Conservation (phyloP, 2,797 vertebrate species). For the Sebastes matsubarae region DNA sequence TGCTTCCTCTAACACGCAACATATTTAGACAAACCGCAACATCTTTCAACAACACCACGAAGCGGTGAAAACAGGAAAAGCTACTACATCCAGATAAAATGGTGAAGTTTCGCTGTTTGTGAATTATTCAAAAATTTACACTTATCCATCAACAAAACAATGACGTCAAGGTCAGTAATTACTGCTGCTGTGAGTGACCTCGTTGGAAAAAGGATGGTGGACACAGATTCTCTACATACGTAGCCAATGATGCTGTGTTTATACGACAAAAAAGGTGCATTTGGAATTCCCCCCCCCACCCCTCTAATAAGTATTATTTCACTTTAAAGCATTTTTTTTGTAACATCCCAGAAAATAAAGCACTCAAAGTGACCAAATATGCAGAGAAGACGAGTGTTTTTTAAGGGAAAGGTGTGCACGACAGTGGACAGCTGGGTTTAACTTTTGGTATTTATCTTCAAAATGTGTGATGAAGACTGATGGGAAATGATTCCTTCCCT, state of each 20-base stretch:
- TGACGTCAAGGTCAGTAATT: slow-evolving; percentile 19
- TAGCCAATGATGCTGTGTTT: slow-evolving; percentile 53
- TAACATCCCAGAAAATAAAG: slow-evolving; percentile 49
- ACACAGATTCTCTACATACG: slow-evolving; percentile 54
- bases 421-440: slow-evolving; percentile 50
- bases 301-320: slow-evolving; percentile 28
- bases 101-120: slow-evolving; percentile 70
- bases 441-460: slow-evolving; percentile 70
- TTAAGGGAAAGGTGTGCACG: slow-evolving; percentile 41
- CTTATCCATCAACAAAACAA: slow-evolving; percentile 62
- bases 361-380: slow-evolving; percentile 61
- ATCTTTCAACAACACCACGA: slow-evolving; percentile 85
- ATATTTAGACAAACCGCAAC: slow-evolving; percentile 86
- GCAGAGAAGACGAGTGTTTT: slow-evolving; percentile 51
- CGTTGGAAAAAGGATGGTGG: slow-evolving; percentile 54
- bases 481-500: slow-evolving; percentile 65
- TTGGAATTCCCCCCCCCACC: slow-evolving; percentile 13
- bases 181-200: slow-evolving; percentile 51
- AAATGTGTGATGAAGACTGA: slow-evolving; percentile 59
- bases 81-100: slow-evolving; percentile 83
- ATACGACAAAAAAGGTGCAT: slow-evolving; percentile 58
- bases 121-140: slow-evolving; percentile 72
- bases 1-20: slow-evolving; percentile 89
- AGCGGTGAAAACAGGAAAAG: slow-evolving; percentile 84
- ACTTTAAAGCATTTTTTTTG: slow-evolving; percentile 65